Evolutionary conservation across 2,888 invertebrate genomes (phyloP), one percentile per base, ranked within the genome.

Genomic region (Tenthredo scrophulariae): DNA sequence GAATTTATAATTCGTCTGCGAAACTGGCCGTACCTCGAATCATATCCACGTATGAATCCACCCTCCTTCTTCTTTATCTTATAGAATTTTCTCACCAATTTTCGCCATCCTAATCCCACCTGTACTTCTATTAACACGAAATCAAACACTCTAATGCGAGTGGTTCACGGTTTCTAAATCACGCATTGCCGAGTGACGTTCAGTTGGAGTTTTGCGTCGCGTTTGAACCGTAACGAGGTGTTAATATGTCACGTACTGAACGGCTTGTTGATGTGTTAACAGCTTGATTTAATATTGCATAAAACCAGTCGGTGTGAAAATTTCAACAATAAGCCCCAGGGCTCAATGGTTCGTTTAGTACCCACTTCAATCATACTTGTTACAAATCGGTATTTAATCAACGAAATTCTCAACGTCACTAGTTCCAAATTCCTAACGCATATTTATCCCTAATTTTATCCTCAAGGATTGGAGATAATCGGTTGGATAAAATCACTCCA

Each of bases 211-310:
- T 90, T 89, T 88, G 84, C 87, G 87, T 89, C 87, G 86, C 88
- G 87, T 89, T 89, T 89, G 88, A 88, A 86, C 86, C 86, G 86
- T 85, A 90, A 90, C 90, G 90, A 91, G 90, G 90, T 90, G 90
- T 89, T 90, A 90, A 91, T 90, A 88, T 88, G 87, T 85, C 67
- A 74, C 72, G 43, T 74, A 74, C 40, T 37, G 40, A 74, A 74
- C 40, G 40, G 40, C 15, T 18, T 22, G 72, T 74, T n/a, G 43
- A 74, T 22, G 72, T 74, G 72, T 74, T 43, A 74, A 74, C 72
- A 74, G 72, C 7, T 74, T 74, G 72, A 74, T 74, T 74, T 74
- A 74, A 43, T 74, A 40, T 40, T 22, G 40, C 22, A 43, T 40
- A 9, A 43, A 43, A 40, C 72, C 15, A 9, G 43, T 26, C 10